Percentiles rank a stretch among this genome's conserved stretches.
Evolutionary conservation across 2,113 vertebrate genomes (phyloP).

Genomic region (Erpornis zantholeuca): DNA sequence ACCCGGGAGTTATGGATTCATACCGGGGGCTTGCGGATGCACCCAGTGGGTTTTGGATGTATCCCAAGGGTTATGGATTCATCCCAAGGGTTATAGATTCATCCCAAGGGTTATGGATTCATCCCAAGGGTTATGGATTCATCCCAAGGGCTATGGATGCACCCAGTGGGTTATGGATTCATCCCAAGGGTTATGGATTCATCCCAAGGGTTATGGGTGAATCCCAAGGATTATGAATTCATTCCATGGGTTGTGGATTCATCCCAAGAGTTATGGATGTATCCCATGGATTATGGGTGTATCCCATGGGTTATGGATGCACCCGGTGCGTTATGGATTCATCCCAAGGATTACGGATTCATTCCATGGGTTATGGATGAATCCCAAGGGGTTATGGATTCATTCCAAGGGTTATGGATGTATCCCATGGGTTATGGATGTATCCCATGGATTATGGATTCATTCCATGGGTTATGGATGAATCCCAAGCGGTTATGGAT

Average conservation of each 20-base stretch:
- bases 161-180: rapidly evolving
- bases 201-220: rapidly evolving
- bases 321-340: rapidly evolving
- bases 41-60: too few relatives aligned
- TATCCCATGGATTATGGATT: rapidly evolving
- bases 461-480: rapidly evolving
- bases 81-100: rapidly evolving
- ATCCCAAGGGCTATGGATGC: rapidly evolving
- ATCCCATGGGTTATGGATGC: too few relatives aligned
- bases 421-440: rapidly evolving
- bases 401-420: rapidly evolving
- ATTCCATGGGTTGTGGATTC: rapidly evolving
- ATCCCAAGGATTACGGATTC: rapidly evolving
- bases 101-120: rapidly evolving
- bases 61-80: too few relatives aligned
- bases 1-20: rapidly evolving
- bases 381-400: too few relatives aligned
- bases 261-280: too few relatives aligned
- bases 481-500: too few relatives aligned
- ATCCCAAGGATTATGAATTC: rapidly evolving
- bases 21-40: too few relatives aligned
- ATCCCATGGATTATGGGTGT: too few relatives aligned
- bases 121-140: rapidly evolving
- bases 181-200: rapidly evolving
- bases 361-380: neutral